These are phyloP conservation scores for Scartelaos histophorus DNA, from an alignment of 2,113 vertebrate species.

Conservation along the genomic window DNA sequence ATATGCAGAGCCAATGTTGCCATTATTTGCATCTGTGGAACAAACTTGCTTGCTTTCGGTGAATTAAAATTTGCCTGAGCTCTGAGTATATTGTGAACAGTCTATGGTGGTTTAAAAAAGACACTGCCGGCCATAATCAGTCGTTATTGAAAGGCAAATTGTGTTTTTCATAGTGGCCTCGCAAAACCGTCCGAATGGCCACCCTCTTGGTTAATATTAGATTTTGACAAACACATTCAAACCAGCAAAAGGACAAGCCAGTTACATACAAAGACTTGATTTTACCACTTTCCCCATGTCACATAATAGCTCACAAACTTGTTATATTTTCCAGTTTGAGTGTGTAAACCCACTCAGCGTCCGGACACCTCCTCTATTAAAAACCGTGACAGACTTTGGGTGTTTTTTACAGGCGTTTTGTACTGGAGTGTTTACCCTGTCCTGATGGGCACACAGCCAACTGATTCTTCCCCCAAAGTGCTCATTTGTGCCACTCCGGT, in stretches of 20 bases:
- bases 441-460: slow-evolving; percentile 73
- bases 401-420: slow-evolving; percentile 58
- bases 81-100: not conserved
- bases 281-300: not conserved
- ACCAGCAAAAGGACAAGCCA: not conserved
- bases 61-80: not conserved
- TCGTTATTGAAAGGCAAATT: no score
- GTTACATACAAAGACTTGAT: not conserved
- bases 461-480: slow-evolving; percentile 74
- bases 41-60: not conserved
- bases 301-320: slow-evolving; percentile 3
- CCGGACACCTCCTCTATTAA: slow-evolving; percentile 28
- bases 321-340: slow-evolving; percentile 18
- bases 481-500: slow-evolving; percentile 77
- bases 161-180: no score
- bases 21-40: not conserved
- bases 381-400: slow-evolving; percentile 51
- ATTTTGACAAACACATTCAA: not conserved
- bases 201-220: not conserved
- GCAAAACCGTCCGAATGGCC: no score
- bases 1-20: not conserved
- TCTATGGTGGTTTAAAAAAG: not conserved
- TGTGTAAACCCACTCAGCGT: slow-evolving; percentile 17
- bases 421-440: slow-evolving; percentile 65
- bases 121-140: not conserved